These are phyloP conservation scores for Erpetoichthys calabaricus DNA, from an alignment of 2,797 vertebrate species.

Conservation along the genomic window DNA sequence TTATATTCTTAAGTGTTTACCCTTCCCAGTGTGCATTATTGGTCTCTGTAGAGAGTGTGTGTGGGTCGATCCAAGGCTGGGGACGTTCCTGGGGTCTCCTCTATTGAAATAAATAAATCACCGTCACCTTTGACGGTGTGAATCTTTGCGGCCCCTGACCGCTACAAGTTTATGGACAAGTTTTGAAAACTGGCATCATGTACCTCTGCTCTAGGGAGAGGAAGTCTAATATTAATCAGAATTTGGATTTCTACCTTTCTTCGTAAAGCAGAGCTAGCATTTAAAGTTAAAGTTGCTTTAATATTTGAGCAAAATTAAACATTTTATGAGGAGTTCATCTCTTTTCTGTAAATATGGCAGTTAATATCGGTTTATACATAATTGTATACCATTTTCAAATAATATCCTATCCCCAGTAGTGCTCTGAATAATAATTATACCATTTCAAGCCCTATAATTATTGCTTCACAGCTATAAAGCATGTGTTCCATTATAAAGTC, in stretches of 20 bases:
- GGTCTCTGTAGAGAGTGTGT: no score
- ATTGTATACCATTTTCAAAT: slow-evolving; percentile 4
- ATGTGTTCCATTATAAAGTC: slow-evolving; percentile 1
- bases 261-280: not conserved
- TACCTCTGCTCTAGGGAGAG: no score
- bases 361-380: slow-evolving; percentile 4
- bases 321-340: not conserved
- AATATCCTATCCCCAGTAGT: not conserved
- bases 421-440: slow-evolving; percentile 4
- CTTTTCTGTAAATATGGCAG: slow-evolving; percentile 2
- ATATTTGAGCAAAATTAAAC: not conserved
- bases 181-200: no score
- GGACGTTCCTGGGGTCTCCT: no score
- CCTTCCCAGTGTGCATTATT: no score
- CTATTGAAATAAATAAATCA: no score
- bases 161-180: no score
- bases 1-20: no score
- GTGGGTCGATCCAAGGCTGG: no score
- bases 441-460: slow-evolving; percentile 3
- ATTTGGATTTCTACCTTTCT: not conserved
- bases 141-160: no score
- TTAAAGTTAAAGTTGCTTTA: not conserved
- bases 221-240: no score
- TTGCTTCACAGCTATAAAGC: not conserved
- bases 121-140: no score